These are phyloP conservation scores for Porites lutea DNA, from an alignment of 64 coral and sea anemone species.

Conservation along the genomic window DNA sequence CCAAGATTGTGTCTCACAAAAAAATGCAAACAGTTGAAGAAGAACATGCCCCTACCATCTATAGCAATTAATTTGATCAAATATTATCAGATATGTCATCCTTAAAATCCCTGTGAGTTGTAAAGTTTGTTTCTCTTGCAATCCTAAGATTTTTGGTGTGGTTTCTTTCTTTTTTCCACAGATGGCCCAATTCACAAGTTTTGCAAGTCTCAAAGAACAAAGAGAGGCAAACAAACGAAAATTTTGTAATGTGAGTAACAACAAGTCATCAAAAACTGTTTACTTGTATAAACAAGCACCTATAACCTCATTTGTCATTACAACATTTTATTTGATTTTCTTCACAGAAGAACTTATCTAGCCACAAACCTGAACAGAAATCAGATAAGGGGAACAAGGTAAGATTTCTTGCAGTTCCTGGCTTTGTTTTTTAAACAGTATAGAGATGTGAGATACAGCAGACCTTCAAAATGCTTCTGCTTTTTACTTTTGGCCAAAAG, in stretches of 20 bases:
- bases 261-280: too few relatives aligned
- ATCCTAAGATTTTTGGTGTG: background rate
- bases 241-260: constrained; percentile 23
- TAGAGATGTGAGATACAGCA: too few relatives aligned
- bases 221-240: constrained; percentile 30
- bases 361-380: constrained; percentile 11
- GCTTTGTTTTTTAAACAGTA: too few relatives aligned
- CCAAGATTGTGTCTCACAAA: too few relatives aligned
- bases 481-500: too few relatives aligned
- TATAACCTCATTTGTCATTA: background rate
- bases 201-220: constrained; percentile 31
- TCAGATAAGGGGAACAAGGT: background rate
- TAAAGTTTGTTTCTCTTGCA: background rate
- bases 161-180: background rate
- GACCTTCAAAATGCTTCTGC: too few relatives aligned
- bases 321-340: background rate
- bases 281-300: too few relatives aligned
- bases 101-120: background rate
- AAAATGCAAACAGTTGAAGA: too few relatives aligned
- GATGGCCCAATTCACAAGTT: constrained; percentile 41
- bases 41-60: too few relatives aligned
- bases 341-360: constrained; percentile 13
- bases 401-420: background rate
- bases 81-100: background rate
- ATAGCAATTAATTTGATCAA: too few relatives aligned